Percentiles rank a stretch among this genome's conserved stretches.
Evolutionary conservation across 2,113 vertebrate species (phyloP).

Genomic region (Zapornia atra): DNA sequence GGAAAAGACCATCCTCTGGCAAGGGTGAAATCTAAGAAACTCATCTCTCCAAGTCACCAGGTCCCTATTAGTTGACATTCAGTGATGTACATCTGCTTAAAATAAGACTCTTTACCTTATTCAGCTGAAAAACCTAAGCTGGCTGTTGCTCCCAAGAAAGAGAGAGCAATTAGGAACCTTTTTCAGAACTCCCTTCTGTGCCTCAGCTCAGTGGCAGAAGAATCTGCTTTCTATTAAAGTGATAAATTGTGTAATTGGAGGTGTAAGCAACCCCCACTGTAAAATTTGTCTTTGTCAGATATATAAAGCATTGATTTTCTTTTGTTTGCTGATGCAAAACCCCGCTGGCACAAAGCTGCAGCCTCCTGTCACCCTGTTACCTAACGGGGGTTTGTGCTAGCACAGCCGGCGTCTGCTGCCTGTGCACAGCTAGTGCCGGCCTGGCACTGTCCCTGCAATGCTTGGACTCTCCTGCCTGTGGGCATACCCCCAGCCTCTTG

Average conservation of each 20-base stretch:
- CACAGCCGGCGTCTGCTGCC: neutral
- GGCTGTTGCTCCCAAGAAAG: neutral
- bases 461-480: neutral
- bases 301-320: constrained; percentile 44
- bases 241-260: constrained; percentile 52
- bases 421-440: neutral
- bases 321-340: constrained; percentile 28
- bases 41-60: neutral
- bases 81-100: constrained; percentile 16
- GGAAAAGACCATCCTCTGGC: neutral
- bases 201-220: constrained; percentile 28
- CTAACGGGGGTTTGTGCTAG: neutral
- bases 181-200: constrained; percentile 18
- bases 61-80: neutral
- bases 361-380: neutral
- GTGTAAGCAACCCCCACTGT: constrained; percentile 9
- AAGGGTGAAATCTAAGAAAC: neutral
- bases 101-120: neutral
- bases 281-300: constrained; percentile 52
- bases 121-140: constrained; percentile 14
- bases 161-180: neutral
- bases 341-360: neutral
- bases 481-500: neutral
- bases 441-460: neutral
- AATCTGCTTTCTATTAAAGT: constrained; percentile 55